Evolutionary conservation across 2,797 vertebrate species (phyloP), one percentile per base, ranked within the genome.

Genomic region (Diplodus puntazzo): DNA sequence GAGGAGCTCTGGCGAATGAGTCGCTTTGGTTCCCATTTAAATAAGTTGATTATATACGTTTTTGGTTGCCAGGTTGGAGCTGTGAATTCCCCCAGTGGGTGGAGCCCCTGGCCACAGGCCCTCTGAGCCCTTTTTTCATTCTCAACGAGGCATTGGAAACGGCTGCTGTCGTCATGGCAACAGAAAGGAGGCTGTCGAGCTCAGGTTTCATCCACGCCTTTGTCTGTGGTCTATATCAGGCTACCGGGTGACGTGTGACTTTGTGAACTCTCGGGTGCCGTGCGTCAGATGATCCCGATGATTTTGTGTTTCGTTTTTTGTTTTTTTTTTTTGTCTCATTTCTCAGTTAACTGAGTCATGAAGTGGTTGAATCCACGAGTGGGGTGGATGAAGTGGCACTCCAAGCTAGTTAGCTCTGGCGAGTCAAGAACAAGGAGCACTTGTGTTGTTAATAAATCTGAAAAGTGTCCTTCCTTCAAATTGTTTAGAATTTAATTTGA

Each of bases 181-280:
- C 94, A 75, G 43, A 65, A 76, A 87, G 80, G 55, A 83, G 87
- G 81, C 77, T 70, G 76, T 68, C 53, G 10, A 70, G 90, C 89
- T 95, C 92, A 27, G 76, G 88, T 95, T 95, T 93, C 93, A 57
- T 92, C 83, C 81, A 53, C 64, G 48, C 77, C 89, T 89, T 92
- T 92, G 92, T 92, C 78, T 84, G 66, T 10, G 62, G 71, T 87
- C 82, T 84, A 73, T 87, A 89, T 89, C 75, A 64, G 80, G 81
- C 88, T 81, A 73, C 75, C 30, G 4, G n/a, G 71, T 92, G 90
- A 89, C 82, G 53, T 82, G 81, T 70, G 82, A 78, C 82, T 88
- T 67, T 80, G 78, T 79, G 79, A 69, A 72, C 55, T 64, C 59
- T 1, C 77, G 77, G 87, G 53, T 80, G 58, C 16, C 7, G 34